A percentile compares a stretch with the other conserved stretches of the same genome.
These are phyloP conservation scores for Lithophane ornitopus DNA, from an alignment of 2,888 invertebrate species.

Conservation along the genomic window DNA sequence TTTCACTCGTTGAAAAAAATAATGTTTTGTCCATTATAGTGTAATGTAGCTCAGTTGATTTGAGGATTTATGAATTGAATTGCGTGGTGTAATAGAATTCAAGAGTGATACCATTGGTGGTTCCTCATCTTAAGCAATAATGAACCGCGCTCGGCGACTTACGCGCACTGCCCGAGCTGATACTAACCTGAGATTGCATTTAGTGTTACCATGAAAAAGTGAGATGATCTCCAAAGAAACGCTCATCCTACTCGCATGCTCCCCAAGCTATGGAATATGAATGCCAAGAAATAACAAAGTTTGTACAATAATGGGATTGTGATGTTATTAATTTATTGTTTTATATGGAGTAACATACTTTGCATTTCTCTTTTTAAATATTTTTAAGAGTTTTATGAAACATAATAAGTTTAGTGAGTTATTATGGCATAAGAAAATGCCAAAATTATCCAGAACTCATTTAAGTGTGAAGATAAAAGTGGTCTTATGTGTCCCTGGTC, in stretches of 20 bases:
- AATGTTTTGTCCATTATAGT: slow-evolving; percentile 68
- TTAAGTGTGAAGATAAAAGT: neutral
- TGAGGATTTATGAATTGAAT: slow-evolving; percentile 56
- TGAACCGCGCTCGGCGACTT: slow-evolving; percentile 68
- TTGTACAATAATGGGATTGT: slow-evolving; percentile 31
- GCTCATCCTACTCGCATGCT: neutral
- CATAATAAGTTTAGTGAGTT: slow-evolving; percentile 21
- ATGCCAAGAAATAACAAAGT: slow-evolving; percentile 17
- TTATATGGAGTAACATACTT: slow-evolving; percentile 10
- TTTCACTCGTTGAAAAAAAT: slow-evolving; percentile 59
- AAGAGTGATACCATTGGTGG: slow-evolving; percentile 47
- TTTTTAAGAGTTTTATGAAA: slow-evolving; percentile 27
- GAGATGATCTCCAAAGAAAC: neutral
- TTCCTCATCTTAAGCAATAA: slow-evolving; percentile 58
- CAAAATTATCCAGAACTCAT: slow-evolving; percentile 9
- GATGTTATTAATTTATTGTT: slow-evolving; percentile 36
- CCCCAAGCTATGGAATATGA: slow-evolving; percentile 4
- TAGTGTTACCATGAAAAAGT: slow-evolving; percentile 55
- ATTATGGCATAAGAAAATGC: slow-evolving; percentile 5
- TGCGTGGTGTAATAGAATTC: slow-evolving; percentile 40
- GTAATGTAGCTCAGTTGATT: slow-evolving; percentile 64
- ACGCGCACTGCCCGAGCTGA: slow-evolving; percentile 76
- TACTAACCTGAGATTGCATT: slow-evolving; percentile 67
- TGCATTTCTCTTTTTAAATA: slow-evolving; percentile 43
- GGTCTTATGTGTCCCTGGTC: slow-evolving; percentile 2